Conservation (phyloP, 1,140 invertebrate species). For the Atta texana region DNA sequence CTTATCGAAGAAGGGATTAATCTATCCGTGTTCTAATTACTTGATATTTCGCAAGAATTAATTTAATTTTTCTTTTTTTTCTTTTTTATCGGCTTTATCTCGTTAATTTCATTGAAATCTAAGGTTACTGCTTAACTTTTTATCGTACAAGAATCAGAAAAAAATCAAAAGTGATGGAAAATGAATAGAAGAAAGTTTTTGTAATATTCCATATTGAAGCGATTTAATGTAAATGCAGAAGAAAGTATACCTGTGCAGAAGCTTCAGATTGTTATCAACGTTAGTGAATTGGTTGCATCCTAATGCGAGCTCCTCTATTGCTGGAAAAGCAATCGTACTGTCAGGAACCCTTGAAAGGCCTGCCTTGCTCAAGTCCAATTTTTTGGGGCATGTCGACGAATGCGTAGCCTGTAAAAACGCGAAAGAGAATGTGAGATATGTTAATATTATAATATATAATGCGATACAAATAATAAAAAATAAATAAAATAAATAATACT, state of each 20-base stretch:
- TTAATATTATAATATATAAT: background rate
- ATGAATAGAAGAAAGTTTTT: background rate
- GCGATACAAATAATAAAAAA: background rate
- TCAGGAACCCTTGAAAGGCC: constrained; percentile 84
- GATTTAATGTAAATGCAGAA: background rate
- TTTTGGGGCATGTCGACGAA: constrained; percentile 80
- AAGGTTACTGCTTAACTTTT: background rate
- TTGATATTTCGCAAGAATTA: background rate
- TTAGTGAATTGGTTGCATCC: constrained; percentile 86
- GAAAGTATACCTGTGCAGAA: constrained; percentile 78
- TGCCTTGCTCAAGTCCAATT: constrained; percentile 84
- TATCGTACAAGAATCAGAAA: background rate
- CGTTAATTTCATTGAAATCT: background rate
- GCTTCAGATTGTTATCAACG: constrained; percentile 79
- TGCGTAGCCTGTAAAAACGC: constrained; percentile 82
- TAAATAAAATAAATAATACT: background rate
- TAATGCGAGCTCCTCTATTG: constrained; percentile 86
- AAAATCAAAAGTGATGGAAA: background rate
- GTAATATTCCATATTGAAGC: background rate
- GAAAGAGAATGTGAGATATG: background rate
- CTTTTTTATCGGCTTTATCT: background rate
- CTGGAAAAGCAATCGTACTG: constrained; percentile 81
- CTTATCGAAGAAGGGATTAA: constrained; percentile 16
- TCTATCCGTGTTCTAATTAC: constrained; percentile 42
- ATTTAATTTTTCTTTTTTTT: constrained; percentile 18